A percentile compares a stretch with the other conserved stretches of the same genome.
These are phyloP conservation scores for Dipodomys spectabilis DNA, from an alignment of 2,113 vertebrate species.

Conservation along the genomic window DNA sequence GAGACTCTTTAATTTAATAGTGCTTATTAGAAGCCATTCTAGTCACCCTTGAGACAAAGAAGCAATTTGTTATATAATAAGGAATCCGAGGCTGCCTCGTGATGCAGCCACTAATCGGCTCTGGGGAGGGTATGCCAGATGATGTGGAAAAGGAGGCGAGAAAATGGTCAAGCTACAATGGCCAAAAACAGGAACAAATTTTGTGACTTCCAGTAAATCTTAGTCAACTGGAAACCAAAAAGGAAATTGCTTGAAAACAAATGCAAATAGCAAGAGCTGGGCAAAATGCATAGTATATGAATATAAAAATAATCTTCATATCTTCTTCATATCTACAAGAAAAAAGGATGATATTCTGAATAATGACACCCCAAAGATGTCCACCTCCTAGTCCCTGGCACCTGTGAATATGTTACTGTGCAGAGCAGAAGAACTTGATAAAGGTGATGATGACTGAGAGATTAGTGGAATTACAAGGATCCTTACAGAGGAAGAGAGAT, in stretches of 20 bases:
- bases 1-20: constrained; percentile 17
- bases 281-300: not conserved
- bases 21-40: constrained; percentile 4
- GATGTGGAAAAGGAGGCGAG: not conserved
- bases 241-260: constrained; percentile 15
- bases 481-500: not conserved
- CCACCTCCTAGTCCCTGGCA: not conserved
- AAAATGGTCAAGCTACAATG: constrained; percentile 16
- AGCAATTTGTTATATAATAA: constrained; percentile 45
- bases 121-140: constrained; percentile 8
- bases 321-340: not conserved
- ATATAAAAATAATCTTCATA: not conserved
- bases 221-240: constrained; percentile 2
- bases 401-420: not conserved
- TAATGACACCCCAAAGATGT: not conserved
- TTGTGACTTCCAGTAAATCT: not conserved
- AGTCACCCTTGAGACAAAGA: constrained; percentile 27
- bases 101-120: not conserved
- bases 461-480: not conserved
- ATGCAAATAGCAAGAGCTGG: not conserved
- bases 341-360: not conserved
- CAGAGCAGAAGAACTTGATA: not conserved
- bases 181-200: not conserved
- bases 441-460: not conserved
- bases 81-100: constrained; percentile 35